Base-by-base conservation (phyloP, 2,888 invertebrate genomes). In the Zygothrica quintamaculata region DNA sequence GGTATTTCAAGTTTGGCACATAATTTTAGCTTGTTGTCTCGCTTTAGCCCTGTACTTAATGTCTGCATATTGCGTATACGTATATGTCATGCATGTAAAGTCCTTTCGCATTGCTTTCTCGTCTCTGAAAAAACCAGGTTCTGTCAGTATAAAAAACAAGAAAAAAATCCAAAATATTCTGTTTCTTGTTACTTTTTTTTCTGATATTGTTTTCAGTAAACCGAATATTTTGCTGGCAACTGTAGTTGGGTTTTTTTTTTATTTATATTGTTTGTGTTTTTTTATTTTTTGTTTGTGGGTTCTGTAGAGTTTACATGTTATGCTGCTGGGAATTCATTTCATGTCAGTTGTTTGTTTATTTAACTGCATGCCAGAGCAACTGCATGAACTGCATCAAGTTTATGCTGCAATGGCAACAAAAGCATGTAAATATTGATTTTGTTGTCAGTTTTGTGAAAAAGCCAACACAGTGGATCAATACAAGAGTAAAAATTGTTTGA, bases 361-460 rank as follows among this genome's bases (percentile, higher is more conserved):
- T 74, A 65, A 59, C 77, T 74, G 66, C 65, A 62, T 37, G 56
- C 68, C 50, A 50, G 39, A 61, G 42, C 46, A 58, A 33, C 50
- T 8, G 29, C 29, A 7, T 26, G 26, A n/a, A n/a, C n/a, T n/a
- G n/a, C n/a, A n/a, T n/a, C n/a, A n/a, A n/a, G n/a, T n/a, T n/a
- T n/a, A n/a, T n/a, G 5, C 26, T 26, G 26, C 26, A 74, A 65
- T 37, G 56, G 64, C 50, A 50, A 39, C 60, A 37, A 46, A 26
- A 59, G 55, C 40, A 61, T 58, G 64, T 65, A 68, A 77, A 81
- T 80, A 80, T 80, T 80, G 87, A 87, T 87, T 84, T 65, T 71
- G 22, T 37, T 47, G 52, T 36, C 46, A 48, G 55, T 46, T 56
- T 60, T 39, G 16, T 1, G 5, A 18, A 40, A 48, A 25, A 39